Conservation (phyloP, 2,888 invertebrate genomes). For the Luperina testacea region DNA sequence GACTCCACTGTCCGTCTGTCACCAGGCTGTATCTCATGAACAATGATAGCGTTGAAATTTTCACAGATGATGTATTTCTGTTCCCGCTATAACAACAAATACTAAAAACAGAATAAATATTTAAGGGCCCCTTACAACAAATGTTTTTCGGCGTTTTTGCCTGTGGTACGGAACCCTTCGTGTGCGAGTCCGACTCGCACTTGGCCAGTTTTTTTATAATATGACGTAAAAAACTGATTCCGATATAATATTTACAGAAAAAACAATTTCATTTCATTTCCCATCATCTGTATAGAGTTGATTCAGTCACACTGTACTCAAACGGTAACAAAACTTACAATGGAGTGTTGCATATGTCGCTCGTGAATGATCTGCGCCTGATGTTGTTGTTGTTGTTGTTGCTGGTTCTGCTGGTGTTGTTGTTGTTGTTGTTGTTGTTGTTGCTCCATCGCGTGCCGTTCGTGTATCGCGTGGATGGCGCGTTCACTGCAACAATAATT, state of each 20-base stretch:
- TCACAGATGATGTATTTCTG: too few relatives aligned
- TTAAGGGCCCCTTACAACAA: too few relatives aligned
- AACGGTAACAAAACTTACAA: conserved; percentile 68
- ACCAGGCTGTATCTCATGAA: too few relatives aligned
- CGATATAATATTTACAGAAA: too few relatives aligned
- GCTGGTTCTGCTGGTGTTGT: conserved; percentile 72
- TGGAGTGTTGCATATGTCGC: conserved; percentile 65
- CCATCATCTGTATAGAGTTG: conserved; percentile 11
- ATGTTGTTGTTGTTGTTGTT: conserved; percentile 68
- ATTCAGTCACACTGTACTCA: conserved; percentile 19
- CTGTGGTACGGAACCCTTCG: too few relatives aligned
- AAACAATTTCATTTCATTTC: not conserved
- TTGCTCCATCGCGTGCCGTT: conserved; percentile 81
- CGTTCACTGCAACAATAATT: conserved; percentile 71
- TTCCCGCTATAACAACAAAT: too few relatives aligned
- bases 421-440: conserved; percentile 76
- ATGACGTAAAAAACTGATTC: too few relatives aligned
- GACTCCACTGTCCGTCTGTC: too few relatives aligned
- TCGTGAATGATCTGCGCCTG: conserved; percentile 74
- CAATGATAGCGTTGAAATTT: too few relatives aligned
- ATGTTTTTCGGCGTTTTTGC: too few relatives aligned
- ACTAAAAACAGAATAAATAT: too few relatives aligned
- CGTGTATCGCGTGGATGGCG: conserved; percentile 81
- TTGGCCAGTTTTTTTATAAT: not conserved
- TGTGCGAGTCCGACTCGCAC: too few relatives aligned